Evolutionary conservation across 2,113 vertebrate species (phyloP).

Genomic region (Colius striatus): DNA sequence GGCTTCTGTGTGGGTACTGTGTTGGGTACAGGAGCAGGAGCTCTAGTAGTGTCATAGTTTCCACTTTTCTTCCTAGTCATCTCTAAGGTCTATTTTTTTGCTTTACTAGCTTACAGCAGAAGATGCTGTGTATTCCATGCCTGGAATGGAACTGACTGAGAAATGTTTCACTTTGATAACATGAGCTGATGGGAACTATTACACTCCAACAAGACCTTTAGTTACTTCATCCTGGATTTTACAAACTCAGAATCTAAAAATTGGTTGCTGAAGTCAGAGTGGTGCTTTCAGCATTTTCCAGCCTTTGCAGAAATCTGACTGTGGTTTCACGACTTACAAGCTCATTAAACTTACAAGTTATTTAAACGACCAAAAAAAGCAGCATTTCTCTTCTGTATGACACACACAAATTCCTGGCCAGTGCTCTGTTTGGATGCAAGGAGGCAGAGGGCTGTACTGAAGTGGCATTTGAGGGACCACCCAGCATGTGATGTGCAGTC

Average conservation of each 20-base stretch:
- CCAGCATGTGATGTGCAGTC: fast-evolving
- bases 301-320: background rate
- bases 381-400: background rate
- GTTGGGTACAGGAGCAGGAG: background rate
- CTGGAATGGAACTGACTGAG: background rate
- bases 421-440: background rate
- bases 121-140: background rate
- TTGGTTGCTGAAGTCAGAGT: background rate
- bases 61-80: background rate
- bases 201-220: background rate
- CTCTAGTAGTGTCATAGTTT: fast-evolving
- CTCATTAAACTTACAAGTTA: background rate
- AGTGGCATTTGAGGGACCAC: background rate
- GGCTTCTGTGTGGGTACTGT: background rate
- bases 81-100: background rate
- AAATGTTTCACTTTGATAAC: background rate
- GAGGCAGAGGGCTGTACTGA: background rate
- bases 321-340: background rate
- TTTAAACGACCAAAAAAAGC: background rate
- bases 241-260: background rate
- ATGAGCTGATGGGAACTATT: background rate
- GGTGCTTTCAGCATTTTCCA: background rate
- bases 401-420: background rate
- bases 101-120: background rate
- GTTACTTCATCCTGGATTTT: background rate